phyloP scores from a whole-genome alignment of 2,113 vertebrate genomes.

The Scolopax mira region DNA sequence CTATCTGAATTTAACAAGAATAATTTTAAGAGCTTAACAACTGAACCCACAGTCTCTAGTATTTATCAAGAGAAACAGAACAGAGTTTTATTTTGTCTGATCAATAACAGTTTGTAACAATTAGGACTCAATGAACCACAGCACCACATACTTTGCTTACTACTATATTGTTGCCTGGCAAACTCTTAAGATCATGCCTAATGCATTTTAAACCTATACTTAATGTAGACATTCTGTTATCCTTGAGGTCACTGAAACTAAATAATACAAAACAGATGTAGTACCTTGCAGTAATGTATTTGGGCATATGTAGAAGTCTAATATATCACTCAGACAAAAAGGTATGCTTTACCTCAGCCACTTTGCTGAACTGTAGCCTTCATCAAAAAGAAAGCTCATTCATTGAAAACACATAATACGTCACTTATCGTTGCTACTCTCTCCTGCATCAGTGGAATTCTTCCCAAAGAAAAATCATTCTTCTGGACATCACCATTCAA shows the following conservation, averaged over 20 bases:
- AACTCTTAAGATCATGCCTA: background rate
- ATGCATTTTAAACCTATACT: background rate
- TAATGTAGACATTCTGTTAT: background rate
- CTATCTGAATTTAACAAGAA: background rate
- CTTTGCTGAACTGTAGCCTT: background rate
- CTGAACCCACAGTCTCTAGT: background rate
- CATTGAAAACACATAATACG: background rate
- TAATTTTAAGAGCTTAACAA: background rate
- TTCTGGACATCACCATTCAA: background rate
- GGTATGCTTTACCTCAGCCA: background rate
- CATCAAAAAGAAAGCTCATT: background rate
- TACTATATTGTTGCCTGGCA: background rate
- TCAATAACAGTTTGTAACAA: slow-evolving; percentile 43
- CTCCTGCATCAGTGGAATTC: background rate
- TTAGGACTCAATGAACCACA: slow-evolving; percentile 41
- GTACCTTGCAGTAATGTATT: background rate
- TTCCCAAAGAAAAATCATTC: background rate
- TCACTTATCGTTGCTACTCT: background rate
- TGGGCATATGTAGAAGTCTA: background rate
- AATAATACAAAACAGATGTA: background rate
- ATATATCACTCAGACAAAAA: background rate
- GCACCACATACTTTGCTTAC: background rate
- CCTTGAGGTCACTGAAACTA: background rate
- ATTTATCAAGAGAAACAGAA: slow-evolving; percentile 42
- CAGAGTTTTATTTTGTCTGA: slow-evolving; percentile 17